Conservation (phyloP, 2,797 vertebrate species). For the Enteromius thamalakanensis region DNA sequence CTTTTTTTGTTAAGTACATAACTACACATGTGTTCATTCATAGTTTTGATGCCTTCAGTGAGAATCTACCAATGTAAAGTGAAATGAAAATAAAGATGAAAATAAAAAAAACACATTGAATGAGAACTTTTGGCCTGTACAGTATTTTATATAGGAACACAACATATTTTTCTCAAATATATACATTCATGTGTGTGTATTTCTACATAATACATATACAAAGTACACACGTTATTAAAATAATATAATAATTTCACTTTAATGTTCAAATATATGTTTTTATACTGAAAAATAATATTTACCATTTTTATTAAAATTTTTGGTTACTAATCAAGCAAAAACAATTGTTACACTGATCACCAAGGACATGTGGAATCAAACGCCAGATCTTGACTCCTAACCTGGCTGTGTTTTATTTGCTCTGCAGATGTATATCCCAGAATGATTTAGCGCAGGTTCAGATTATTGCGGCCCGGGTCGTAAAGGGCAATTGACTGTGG, state of each 20-base stretch:
- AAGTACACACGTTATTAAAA: background rate
- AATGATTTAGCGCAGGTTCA: conserved; percentile 36
- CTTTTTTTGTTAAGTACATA: no score
- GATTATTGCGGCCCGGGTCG: conserved; percentile 11
- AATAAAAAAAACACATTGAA: no score
- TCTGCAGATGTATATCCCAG: conserved; percentile 1
- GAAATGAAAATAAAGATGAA: no score
- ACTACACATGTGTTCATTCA: no score
- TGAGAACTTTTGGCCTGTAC: no score
- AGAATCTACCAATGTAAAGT: no score
- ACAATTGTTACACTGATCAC: background rate
- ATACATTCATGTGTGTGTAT: no score
- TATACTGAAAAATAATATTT: background rate
- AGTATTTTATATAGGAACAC: no score
- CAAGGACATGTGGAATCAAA: conserved; percentile 9
- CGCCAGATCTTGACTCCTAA: conserved; percentile 2
- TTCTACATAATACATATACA: no score
- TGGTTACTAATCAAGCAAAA: background rate
- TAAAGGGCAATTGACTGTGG: conserved; percentile 43
- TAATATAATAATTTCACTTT: background rate
- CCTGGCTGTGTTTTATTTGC: background rate
- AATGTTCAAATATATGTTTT: background rate
- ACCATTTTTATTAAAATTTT: background rate
- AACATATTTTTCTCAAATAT: no score
- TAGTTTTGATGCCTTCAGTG: no score